Percentiles rank a stretch among this genome's conserved stretches.
phyloP scores from a whole-genome alignment of 2,113 vertebrate species.

The Rhizomys pruinosus region DNA sequence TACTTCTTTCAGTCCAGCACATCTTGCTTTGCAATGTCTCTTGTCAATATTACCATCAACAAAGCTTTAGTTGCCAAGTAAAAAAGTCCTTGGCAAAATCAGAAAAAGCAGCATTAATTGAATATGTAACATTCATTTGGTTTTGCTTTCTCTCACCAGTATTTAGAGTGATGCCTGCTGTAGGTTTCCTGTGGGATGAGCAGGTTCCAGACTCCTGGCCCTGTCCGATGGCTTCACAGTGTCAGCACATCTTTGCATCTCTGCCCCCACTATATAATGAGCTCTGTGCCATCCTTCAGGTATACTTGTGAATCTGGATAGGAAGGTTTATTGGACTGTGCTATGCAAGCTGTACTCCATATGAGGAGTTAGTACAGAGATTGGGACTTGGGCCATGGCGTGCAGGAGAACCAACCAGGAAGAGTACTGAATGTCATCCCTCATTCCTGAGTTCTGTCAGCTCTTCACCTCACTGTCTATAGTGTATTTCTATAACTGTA shows the following conservation, averaged over 20 bases:
- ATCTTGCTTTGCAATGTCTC: background rate
- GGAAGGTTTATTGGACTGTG: accelerated
- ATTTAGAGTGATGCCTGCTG: background rate
- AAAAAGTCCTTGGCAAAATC: background rate
- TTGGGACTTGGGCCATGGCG: background rate
- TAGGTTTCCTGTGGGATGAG: background rate
- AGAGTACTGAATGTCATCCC: background rate
- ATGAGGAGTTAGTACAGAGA: background rate
- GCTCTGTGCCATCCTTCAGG: background rate
- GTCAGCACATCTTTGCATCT: background rate
- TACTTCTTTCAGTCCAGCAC: background rate
- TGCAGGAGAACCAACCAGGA: background rate
- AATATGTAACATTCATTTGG: background rate
- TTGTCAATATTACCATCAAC: background rate
- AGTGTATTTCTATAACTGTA: background rate
- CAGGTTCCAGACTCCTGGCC: background rate
- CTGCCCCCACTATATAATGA: background rate
- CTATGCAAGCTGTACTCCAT: background rate
- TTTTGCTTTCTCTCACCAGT: background rate
- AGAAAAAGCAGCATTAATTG: background rate
- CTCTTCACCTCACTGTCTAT: background rate
- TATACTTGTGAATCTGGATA: background rate
- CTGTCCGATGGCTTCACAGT: accelerated
- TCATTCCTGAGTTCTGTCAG: background rate
- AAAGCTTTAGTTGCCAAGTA: background rate